Evolutionary conservation across 2,888 invertebrate genomes (phyloP).

Genomic region (Caenorhabditis doughertyi): DNA sequence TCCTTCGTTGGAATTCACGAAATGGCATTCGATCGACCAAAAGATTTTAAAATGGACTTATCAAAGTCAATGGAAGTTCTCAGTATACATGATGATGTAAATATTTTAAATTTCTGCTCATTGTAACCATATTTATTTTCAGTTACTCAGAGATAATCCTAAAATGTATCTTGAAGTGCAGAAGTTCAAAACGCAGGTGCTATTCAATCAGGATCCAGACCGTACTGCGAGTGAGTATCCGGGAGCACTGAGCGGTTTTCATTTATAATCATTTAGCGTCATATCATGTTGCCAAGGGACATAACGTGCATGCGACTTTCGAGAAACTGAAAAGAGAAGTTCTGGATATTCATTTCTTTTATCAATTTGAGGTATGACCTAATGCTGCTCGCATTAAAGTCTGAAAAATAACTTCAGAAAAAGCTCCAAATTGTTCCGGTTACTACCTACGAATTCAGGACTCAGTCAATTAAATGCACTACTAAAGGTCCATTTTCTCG

Average conservation of each 20-base stretch:
- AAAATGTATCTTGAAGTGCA: background rate
- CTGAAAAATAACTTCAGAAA: background rate
- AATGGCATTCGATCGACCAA: slow-evolving; percentile 15
- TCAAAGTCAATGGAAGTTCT: background rate
- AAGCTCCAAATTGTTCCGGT: background rate
- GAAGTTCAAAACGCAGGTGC: background rate
- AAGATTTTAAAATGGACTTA: slow-evolving; percentile 11
- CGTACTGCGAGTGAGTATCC: slow-evolving; percentile 6
- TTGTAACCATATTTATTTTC: background rate
- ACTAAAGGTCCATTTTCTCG: too few relatives aligned
- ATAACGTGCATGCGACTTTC: slow-evolving; percentile 19
- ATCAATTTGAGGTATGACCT: background rate
- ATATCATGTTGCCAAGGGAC: background rate
- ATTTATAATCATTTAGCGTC: background rate
- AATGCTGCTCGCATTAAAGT: background rate
- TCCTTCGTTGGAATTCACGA: background rate
- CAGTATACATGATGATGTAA: background rate
- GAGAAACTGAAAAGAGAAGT: slow-evolving; percentile 26
- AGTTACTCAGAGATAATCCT: background rate
- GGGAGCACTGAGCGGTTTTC: background rate
- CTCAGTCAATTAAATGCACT: too few relatives aligned
- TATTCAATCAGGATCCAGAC: background rate
- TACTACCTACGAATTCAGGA: background rate
- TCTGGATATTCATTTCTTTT: slow-evolving; percentile 7
- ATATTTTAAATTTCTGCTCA: background rate